Evolutionary conservation across 35 echinoderm and acorn worm genomes (phyloP).

Genomic region (Stichopus chloronotus): DNA sequence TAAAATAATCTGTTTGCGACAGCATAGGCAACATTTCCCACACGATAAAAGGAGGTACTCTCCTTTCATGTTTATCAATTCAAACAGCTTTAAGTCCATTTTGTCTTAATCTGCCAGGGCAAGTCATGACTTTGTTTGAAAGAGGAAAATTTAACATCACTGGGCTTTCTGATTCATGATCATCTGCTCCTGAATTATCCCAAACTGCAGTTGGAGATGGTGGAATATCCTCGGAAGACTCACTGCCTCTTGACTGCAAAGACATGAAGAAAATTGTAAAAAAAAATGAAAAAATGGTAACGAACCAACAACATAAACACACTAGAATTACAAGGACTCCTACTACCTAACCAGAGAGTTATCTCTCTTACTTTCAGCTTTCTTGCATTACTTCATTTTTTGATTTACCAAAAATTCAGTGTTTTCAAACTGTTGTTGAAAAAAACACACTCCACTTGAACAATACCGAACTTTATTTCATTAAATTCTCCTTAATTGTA

Average conservation of each 20-base stretch:
- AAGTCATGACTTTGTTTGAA: constrained; percentile 10
- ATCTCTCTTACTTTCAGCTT: too few relatives aligned
- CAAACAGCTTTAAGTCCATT: neutral
- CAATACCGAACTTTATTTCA: too few relatives aligned
- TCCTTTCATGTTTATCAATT: neutral
- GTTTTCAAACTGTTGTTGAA: too few relatives aligned
- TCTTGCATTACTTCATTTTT: too few relatives aligned
- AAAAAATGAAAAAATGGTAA: neutral
- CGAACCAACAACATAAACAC: neutral
- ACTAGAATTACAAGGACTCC: neutral
- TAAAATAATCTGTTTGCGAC: neutral
- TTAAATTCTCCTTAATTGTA: too few relatives aligned
- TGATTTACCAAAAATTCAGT: too few relatives aligned
- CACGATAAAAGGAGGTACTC: neutral
- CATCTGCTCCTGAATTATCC: neutral
- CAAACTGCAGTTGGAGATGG: neutral
- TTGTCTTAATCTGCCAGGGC: constrained; percentile 25
- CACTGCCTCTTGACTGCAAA: constrained; percentile 13
- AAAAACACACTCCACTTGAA: too few relatives aligned
- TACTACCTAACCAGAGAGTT: neutral
- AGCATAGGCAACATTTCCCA: neutral
- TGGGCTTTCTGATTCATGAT: neutral
- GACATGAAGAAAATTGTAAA: neutral
- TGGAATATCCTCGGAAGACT: constrained; percentile 5
- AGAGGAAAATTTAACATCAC: neutral